Base-by-base conservation (phyloP, 2,113 vertebrate genomes). In the Bubo scandiacus region DNA sequence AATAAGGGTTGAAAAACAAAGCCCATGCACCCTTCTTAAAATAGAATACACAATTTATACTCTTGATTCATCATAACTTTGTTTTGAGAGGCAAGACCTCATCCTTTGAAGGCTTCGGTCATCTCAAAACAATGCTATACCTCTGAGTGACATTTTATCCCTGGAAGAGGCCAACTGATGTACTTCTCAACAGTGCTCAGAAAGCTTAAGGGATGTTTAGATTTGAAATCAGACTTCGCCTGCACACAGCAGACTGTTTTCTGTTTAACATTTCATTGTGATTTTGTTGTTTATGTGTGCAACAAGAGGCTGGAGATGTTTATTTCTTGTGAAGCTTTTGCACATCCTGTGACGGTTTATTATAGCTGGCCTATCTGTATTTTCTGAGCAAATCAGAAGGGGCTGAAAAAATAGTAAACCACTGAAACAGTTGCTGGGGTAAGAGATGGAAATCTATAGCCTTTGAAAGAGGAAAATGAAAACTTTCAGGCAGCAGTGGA, bases 401-500 rank as follows among this genome's bases (percentile, higher is more conserved):
- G 38, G 5, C 47, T 91, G 84, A 87, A 84, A 95, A 95, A 95
- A 78, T 57, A 67, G 55, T 16, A 63, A 96, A 83, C n/a, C n/a
- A 67, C 68, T 0, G 8, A 91, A 91, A 75, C 11, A n/a, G 34
- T 81, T 90, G 49, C 66, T 87, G 72, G 55, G 16, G 61, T 88
- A 84, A 68, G 26, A 95, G 62, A 77, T 92, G 70, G 84, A 97
- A 96, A 96, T 73, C 73, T 96, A 3, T 15, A 58, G 73, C n/a
- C 49, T 90, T 93, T 25, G 10, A 84, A 95, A 97, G 92, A 70
- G 88, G 81, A 96, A 96, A 96, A 87, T 10, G 20, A 91, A 91
- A 89, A 75, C 21, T 57, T 94, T 91, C 77, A 81, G 86, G 81
- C 19, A 81, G 74, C 27, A 62, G 65, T 73, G 92, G 91, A 97